Evolutionary conservation across 2,888 invertebrate genomes (phyloP), one percentile per base, ranked within the genome.

Genomic region (Galeruca laticollis): DNA sequence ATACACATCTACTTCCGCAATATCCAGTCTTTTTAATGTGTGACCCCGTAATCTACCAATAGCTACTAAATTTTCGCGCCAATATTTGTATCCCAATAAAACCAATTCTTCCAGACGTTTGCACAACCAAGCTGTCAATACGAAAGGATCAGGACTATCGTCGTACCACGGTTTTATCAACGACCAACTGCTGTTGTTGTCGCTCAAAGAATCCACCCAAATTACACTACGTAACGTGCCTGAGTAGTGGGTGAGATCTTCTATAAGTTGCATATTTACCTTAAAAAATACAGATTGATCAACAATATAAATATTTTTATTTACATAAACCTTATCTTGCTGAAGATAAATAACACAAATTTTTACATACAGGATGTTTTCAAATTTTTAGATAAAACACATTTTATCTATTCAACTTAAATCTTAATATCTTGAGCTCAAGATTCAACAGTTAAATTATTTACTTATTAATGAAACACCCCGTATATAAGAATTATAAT

Each of bases 101-200:
- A 90, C 88, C 63, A 92, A 84, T 79, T 90, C 88, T 72, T 87
- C 85, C 26, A 92, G 86, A 63, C 88, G 86, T 33, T 85, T 85
- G 81, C 91, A 92, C 73, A 88, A 86, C 92, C 92, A 92, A 8
- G 91, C 90, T 73, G 90, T 84, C 85, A 92, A 88, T 43, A 92
- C 88, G 72, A 92, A 85, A 1, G 91, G 90, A 82, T 92, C 90
- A 52, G 87, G 87, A 61, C 73, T 76, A 13, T 73, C 74, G 43
- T 72, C 73, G 37, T 79, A 78, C 31, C 75, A 86, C 80, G 74
- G 81, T 60, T 77, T 76, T 10, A 73, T 68, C 57, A 82, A 78
- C 21, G 75, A 69, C 78, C 78, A 80, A 71, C 79, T 80, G 61
- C 72, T 74, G 26, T 81, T 76, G 51, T 77, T 78, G 60, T 81